Base-by-base conservation (phyloP, 2,888 invertebrate genomes). In the Sussaba pulchella region DNA sequence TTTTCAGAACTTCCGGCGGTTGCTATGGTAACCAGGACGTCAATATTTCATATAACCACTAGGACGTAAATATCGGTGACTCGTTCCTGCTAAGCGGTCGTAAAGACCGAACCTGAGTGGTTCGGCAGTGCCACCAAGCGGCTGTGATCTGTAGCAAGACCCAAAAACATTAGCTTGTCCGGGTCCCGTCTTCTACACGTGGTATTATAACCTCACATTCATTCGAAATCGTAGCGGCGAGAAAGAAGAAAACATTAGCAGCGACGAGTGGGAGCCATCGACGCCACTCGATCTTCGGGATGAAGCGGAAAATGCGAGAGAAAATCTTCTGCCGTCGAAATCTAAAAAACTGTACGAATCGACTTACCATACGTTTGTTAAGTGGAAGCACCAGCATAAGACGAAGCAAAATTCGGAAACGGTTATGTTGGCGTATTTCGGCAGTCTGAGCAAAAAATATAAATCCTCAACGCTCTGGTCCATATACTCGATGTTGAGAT, bases 401-500 rank as follows among this genome's bases (percentile, higher is more conserved):
- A 45, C 31, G 4, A 66, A 36, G 12, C n/a, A n/a, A n/a, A 52
- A 45, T 5, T 17, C 59, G 6, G 63, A 75, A 50, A 75, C 59
- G 63, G 70, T 75, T 21, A 10, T 70, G n/a, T 21, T 79, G 21
- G 70, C 79, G 14, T 79, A 75, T 57, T 79, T 79, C 64, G 17
- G 39, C 24, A 64, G 70, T 64, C 66, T 75, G 2, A 41, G 19
- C 14, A 52, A 4, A 39, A 64, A 63, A 17, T 75, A 70, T 24
- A 14, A 14, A 31, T 70, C 79, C 47, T 24, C 64, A 19, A 71
- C 50, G 10, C 47, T 75, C 4, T 80, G 79, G 74, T 24, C 75
- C n/a, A 73, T n/a, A 21, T 80, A 76, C 36, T 80, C 71, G 3
- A 80, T 75, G 67, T 54, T 80, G 24, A 45, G 50, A 36, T 31